phyloP scores from a whole-genome alignment of 2,888 invertebrate species.

The Boloria selene region DNA sequence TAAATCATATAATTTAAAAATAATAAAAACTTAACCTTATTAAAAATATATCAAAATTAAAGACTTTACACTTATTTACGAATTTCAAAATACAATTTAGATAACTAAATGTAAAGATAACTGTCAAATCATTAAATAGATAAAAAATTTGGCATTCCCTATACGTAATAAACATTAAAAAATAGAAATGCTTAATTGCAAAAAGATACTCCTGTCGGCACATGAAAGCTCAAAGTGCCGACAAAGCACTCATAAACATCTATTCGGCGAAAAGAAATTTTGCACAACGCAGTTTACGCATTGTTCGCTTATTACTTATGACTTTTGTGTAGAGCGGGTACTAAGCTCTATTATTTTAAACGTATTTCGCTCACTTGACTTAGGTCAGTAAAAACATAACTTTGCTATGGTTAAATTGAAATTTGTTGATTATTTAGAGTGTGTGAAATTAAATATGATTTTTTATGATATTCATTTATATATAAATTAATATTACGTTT shows the following conservation, averaged over 20 bases:
- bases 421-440: no score
- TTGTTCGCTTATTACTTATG: conserved; percentile 27
- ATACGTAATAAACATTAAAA: conserved; percentile 28
- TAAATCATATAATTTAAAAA: no score
- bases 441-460: no score
- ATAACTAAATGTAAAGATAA: no score
- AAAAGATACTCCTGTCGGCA: conserved; percentile 49
- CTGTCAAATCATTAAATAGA: background rate
- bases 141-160: conserved; percentile 7
- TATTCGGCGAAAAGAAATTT: conserved; percentile 76
- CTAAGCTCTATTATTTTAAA: conserved; percentile 8
- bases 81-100: no score
- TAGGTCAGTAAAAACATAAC: no score
- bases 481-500: no score
- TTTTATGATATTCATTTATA: no score
- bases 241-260: conserved; percentile 66
- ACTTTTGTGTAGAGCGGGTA: conserved; percentile 15
- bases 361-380: background rate
- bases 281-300: conserved; percentile 54
- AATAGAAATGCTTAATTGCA: conserved; percentile 40
- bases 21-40: no score
- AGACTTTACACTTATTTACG: no score
- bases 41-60: no score
- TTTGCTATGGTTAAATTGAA: no score
- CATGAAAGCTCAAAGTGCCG: conserved; percentile 52